Percentiles rank a stretch among this genome's conserved stretches.
Evolutionary conservation across 2,888 invertebrate species (phyloP).

Genomic region (Apantesis nais): DNA sequence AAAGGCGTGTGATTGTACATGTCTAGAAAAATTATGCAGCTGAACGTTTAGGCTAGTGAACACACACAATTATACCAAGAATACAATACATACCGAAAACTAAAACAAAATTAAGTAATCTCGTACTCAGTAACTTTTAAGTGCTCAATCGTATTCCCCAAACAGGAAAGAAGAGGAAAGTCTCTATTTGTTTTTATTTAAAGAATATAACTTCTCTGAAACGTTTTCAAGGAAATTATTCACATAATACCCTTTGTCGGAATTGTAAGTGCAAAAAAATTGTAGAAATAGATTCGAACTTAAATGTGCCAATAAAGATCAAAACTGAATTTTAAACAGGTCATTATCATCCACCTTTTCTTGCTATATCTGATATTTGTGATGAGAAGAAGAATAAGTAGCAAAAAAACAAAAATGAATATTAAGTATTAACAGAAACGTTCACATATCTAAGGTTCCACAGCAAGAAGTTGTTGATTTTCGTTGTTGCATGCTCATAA

Average conservation of each 20-base stretch:
- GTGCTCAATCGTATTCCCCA: too few relatives aligned
- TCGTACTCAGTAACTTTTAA: too few relatives aligned
- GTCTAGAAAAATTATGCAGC: too few relatives aligned
- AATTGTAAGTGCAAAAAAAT: background rate
- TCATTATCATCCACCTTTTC: background rate
- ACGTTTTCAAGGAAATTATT: background rate
- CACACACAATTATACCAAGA: too few relatives aligned
- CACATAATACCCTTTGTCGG: too few relatives aligned
- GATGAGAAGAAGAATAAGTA: background rate
- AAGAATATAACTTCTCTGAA: background rate
- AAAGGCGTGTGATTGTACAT: too few relatives aligned
- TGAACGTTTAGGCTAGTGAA: too few relatives aligned
- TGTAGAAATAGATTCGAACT: background rate
- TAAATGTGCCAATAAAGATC: background rate
- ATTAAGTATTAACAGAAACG: background rate
- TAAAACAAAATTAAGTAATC: too few relatives aligned
- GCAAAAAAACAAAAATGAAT: background rate
- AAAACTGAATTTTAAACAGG: background rate
- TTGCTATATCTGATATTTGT: too few relatives aligned
- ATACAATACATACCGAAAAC: too few relatives aligned
- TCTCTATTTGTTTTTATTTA: too few relatives aligned
- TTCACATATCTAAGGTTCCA: background rate
- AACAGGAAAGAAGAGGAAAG: too few relatives aligned
- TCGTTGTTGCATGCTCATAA: background rate
- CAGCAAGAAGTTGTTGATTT: background rate